phyloP scores from a whole-genome alignment of 2,888 invertebrate species.

The Acleris emargana region DNA sequence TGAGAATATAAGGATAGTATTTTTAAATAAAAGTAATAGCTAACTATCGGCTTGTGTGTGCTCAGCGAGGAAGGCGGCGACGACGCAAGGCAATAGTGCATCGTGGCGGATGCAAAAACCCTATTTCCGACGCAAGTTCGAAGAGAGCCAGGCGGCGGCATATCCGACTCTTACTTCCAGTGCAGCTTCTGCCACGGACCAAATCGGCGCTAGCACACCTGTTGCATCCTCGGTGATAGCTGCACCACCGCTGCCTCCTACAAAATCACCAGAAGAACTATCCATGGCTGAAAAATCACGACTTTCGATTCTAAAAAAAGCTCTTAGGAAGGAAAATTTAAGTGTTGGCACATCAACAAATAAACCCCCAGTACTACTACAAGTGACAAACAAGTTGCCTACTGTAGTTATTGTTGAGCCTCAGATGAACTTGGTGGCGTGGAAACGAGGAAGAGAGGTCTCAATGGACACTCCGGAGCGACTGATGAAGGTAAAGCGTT shows the following conservation, averaged over 20 bases:
- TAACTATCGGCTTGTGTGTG: slow-evolving; percentile 71
- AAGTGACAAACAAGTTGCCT: slow-evolving; percentile 59
- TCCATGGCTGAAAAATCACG: slow-evolving; percentile 69
- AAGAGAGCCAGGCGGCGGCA: neutral
- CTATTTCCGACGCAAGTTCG: slow-evolving; percentile 33
- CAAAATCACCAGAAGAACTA: slow-evolving; percentile 41
- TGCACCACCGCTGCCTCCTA: slow-evolving; percentile 1
- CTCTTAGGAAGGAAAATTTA: slow-evolving; percentile 58
- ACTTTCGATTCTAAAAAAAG: slow-evolving; percentile 69
- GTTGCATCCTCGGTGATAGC: neutral
- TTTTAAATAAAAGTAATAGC: slow-evolving; percentile 37
- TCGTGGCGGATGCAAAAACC: slow-evolving; percentile 41
- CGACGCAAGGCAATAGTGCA: slow-evolving; percentile 23
- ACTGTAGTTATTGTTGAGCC: slow-evolving; percentile 70
- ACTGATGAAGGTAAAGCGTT: slow-evolving; percentile 57
- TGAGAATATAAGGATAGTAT: neutral
- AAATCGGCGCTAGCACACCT: neutral
- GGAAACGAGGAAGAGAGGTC: slow-evolving; percentile 50
- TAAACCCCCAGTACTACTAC: slow-evolving; percentile 70
- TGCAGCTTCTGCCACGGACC: neutral
- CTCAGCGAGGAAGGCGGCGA: slow-evolving; percentile 53
- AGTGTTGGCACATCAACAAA: slow-evolving; percentile 44
- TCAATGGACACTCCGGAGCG: slow-evolving; percentile 56
- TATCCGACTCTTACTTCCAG: neutral
- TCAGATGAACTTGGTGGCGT: slow-evolving; percentile 46